Percentiles rank a stretch among this genome's conserved stretches.
phyloP scores from a whole-genome alignment of 92 coral and sea anemone species.

The Epizoanthus stellaris region DNA sequence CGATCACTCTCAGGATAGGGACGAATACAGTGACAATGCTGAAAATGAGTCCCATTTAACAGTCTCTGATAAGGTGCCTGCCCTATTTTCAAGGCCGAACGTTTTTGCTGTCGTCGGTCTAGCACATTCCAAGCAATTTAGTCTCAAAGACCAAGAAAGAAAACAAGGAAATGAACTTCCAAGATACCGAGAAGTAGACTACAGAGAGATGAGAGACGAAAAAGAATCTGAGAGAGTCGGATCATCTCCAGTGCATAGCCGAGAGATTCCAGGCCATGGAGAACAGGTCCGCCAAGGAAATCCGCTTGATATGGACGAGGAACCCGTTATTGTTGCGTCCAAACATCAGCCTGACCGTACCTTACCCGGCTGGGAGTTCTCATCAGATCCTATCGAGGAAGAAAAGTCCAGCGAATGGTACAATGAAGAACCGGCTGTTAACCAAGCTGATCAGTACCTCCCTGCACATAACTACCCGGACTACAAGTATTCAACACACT shows the following conservation, averaged over 20 bases:
- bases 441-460: background rate
- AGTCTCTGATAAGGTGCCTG: background rate
- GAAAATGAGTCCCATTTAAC: background rate
- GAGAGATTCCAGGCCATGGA: background rate
- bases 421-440: background rate
- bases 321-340: background rate
- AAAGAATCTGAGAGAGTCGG: background rate
- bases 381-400: constrained; percentile 5
- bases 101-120: constrained; percentile 24
- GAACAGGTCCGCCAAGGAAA: background rate
- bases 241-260: background rate
- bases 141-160: background rate
- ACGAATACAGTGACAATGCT: background rate
- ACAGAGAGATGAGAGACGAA: background rate
- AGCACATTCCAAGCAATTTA: constrained; percentile 1
- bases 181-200: background rate
- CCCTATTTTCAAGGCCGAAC: background rate
- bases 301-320: background rate
- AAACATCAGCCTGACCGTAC: constrained; percentile 30
- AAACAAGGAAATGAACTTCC: background rate
- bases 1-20: background rate
- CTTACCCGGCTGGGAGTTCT: constrained; percentile 33
- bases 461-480: background rate
- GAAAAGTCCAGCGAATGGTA: background rate
- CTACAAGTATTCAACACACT: background rate